Evolutionary conservation across 2,797 vertebrate genomes (phyloP).

Genomic region (Iguana delicatissima): DNA sequence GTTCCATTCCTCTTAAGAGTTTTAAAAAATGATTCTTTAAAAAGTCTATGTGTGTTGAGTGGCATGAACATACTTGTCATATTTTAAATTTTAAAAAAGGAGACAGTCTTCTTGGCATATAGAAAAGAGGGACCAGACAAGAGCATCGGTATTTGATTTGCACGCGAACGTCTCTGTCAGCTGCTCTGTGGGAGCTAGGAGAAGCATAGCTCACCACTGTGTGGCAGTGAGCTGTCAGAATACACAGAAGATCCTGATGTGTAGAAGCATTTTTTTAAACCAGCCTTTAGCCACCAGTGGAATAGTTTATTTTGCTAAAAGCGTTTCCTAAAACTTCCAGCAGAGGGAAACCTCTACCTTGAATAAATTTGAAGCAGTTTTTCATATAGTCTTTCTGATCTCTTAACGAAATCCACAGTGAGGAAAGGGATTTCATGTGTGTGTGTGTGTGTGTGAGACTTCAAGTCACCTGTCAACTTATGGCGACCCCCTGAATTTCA

Average conservation of each 20-base stretch:
- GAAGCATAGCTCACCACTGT: neutral
- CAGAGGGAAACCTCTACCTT: conserved; percentile 24
- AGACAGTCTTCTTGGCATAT: neutral
- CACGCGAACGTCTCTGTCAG: neutral
- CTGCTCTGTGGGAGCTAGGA: neutral
- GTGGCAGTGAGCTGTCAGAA: neutral
- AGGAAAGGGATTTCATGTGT: too few species aligned
- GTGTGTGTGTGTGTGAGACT: too few species aligned
- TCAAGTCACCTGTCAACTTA: too few species aligned
- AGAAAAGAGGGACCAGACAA: neutral
- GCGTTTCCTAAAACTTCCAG: neutral
- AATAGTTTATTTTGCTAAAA: neutral
- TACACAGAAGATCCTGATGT: neutral
- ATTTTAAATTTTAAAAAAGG: neutral
- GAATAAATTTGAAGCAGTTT: neutral
- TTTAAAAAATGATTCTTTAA: neutral
- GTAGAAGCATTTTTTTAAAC: neutral
- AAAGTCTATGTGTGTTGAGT: neutral
- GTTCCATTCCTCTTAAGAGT: neutral
- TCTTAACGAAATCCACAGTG: neutral
- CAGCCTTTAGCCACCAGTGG: too few species aligned
- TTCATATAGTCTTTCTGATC: neutral
- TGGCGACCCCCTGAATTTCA: too few species aligned
- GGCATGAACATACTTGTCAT: neutral
- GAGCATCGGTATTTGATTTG: neutral